Conservation (phyloP, 2,113 vertebrate genomes). For the Okapia johnstoni region DNA sequence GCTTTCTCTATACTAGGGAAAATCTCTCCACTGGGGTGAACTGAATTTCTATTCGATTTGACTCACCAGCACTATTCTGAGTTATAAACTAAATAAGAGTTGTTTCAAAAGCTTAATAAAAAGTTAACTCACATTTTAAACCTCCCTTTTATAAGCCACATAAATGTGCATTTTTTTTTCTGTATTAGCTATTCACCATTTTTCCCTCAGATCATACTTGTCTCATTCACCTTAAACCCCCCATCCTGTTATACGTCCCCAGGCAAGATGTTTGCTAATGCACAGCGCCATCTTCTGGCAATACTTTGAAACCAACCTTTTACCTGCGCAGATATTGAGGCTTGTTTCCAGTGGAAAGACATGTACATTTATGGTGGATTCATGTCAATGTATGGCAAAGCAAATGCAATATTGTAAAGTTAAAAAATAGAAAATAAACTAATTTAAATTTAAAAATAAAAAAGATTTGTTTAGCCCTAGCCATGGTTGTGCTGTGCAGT, state of each 20-base stretch:
- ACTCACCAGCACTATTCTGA: not conserved
- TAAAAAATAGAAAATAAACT: too few relatives aligned
- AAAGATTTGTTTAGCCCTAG: not conserved
- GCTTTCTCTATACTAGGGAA: not conserved
- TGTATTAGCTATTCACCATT: not conserved
- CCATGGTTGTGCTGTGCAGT: too few relatives aligned
- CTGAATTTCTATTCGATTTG: not conserved
- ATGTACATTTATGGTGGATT: too few relatives aligned
- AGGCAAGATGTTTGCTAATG: constrained; percentile 40
- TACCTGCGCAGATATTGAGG: not conserved
- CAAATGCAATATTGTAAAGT: too few relatives aligned
- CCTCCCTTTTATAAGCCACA: not conserved
- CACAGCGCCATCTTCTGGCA: constrained; percentile 59
- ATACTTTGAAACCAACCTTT: not conserved
- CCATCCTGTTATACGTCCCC: accelerated
- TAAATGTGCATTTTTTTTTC: not conserved
- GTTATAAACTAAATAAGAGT: not conserved
- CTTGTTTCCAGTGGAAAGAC: not conserved
- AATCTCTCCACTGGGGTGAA: not conserved
- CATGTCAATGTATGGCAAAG: too few relatives aligned
- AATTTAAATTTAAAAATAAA: too few relatives aligned
- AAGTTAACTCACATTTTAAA: not conserved
- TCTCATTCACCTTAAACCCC: not conserved
- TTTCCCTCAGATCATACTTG: not conserved
- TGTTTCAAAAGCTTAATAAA: not conserved